A percentile compares a stretch with the other conserved stretches of the same genome.
Conservation (phyloP, 2,797 vertebrate genomes). For the Corythornis leucogaster region DNA sequence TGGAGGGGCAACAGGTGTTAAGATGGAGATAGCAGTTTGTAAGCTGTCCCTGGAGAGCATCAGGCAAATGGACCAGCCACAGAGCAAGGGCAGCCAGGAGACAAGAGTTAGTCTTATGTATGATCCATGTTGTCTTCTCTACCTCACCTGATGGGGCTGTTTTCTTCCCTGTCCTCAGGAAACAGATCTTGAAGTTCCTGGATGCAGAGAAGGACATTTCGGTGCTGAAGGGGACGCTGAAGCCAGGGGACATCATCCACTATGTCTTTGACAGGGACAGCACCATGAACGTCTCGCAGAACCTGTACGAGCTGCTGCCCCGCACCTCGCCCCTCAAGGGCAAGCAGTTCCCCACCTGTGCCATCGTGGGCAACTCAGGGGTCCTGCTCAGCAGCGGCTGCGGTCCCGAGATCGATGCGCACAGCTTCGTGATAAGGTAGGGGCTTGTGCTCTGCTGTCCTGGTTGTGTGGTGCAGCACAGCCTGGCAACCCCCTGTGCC, state of each 20-base stretch:
- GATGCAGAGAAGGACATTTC: slow-evolving; percentile 97
- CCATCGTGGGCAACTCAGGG: slow-evolving; percentile 96
- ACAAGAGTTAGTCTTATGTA: accelerated
- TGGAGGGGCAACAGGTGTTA: not conserved
- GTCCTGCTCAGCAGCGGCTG: slow-evolving; percentile 95
- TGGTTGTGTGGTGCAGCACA: not conserved
- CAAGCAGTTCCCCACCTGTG: slow-evolving; percentile 89
- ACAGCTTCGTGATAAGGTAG: slow-evolving; percentile 95
- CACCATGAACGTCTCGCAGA: slow-evolving; percentile 94
- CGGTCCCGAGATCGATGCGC: slow-evolving; percentile 89
- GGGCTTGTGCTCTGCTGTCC: not conserved
- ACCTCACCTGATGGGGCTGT: not conserved
- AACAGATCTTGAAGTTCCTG: slow-evolving; percentile 92
- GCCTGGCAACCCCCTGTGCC: accelerated
- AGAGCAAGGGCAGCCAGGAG: not conserved
- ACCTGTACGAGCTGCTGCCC: slow-evolving; percentile 92
- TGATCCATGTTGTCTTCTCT: not conserved
- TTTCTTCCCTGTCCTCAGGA: slow-evolving; percentile 77
- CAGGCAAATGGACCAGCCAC: not conserved
- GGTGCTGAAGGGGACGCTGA: slow-evolving; percentile 93
- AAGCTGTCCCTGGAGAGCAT: not conserved
- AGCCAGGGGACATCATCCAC: slow-evolving; percentile 93
- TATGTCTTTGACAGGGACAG: slow-evolving; percentile 96
- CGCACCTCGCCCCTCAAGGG: slow-evolving; percentile 91
- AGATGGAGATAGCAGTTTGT: not conserved